phyloP scores from a whole-genome alignment of 2,888 invertebrate species.

The Caenorhabditis doughertyi region DNA sequence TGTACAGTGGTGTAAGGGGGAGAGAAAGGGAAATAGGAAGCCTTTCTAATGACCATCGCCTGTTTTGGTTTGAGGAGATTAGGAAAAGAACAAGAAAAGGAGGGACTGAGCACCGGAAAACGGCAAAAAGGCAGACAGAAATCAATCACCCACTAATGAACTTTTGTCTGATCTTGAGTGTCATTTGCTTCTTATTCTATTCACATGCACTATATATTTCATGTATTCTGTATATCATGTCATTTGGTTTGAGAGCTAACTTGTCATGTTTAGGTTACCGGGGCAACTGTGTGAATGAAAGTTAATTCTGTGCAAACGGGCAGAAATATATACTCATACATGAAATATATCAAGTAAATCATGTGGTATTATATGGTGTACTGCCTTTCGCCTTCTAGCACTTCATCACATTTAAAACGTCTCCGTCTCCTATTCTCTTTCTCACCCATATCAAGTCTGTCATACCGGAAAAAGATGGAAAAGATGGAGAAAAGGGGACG shows the following conservation, averaged over 20 bases:
- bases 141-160: constrained; percentile 50
- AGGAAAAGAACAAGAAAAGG: not conserved
- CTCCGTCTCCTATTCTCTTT: not conserved
- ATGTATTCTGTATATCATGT: constrained; percentile 7
- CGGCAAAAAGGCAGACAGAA: too few species aligned
- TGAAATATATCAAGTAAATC: constrained; percentile 45
- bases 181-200: constrained; percentile 13
- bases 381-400: constrained; percentile 32
- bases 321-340: too few species aligned
- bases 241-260: not conserved
- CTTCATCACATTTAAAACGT: constrained; percentile 1
- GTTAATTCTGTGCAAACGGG: constrained; percentile 45
- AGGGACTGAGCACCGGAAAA: constrained; percentile 6
- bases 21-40: not conserved
- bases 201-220: constrained; percentile 49
- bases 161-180: constrained; percentile 36
- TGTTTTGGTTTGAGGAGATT: constrained; percentile 22
- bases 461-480: constrained; percentile 33
- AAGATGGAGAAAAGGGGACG: constrained; percentile 47
- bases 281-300: constrained; percentile 64
- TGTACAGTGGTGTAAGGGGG: constrained; percentile 44
- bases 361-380: constrained; percentile 53
- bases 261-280: constrained; percentile 24
- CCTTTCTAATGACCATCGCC: constrained; percentile 51
- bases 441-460: constrained; percentile 43